Evolutionary conservation across 2,888 invertebrate species (phyloP).

Genomic region (Acronicta psi): DNA sequence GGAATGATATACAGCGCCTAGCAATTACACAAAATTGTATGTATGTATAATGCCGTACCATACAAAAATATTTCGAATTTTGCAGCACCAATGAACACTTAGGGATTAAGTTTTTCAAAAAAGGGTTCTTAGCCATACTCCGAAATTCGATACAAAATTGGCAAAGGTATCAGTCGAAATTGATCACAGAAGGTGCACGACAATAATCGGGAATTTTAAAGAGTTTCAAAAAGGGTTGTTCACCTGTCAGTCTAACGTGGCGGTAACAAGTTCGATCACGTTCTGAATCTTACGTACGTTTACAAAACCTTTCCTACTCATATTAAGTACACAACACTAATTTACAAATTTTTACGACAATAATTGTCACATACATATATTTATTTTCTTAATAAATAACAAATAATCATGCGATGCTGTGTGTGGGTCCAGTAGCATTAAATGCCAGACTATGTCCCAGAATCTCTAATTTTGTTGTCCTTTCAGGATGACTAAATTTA

Average conservation of each 20-base stretch:
- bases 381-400: constrained; percentile 51
- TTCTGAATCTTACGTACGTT: constrained; percentile 34
- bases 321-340: constrained; percentile 70
- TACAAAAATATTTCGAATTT: constrained; percentile 76
- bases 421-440: constrained; percentile 43
- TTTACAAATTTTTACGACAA: constrained; percentile 62
- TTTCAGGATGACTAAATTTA: constrained; percentile 38
- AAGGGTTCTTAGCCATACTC: constrained; percentile 28
- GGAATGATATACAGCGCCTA: constrained; percentile 77
- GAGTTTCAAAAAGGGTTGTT: constrained; percentile 30
- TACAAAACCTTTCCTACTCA: constrained; percentile 31
- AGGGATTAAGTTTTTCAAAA: constrained; percentile 66
- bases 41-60: constrained; percentile 65
- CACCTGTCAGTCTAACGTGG: constrained; percentile 17
- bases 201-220: constrained; percentile 32
- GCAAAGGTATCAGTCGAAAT: constrained; percentile 51
- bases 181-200: constrained; percentile 53
- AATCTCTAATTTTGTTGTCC: constrained; percentile 33
- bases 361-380: constrained; percentile 50
- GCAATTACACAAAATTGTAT: constrained; percentile 62
- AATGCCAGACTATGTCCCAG: constrained; percentile 44
- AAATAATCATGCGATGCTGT: constrained; percentile 44
- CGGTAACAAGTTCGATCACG: constrained; percentile 33
- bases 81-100: constrained; percentile 84
- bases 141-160: constrained; percentile 38